Evolutionary conservation across 2,888 invertebrate genomes (phyloP).

Genomic region (Brachynemurus nebulosus): DNA sequence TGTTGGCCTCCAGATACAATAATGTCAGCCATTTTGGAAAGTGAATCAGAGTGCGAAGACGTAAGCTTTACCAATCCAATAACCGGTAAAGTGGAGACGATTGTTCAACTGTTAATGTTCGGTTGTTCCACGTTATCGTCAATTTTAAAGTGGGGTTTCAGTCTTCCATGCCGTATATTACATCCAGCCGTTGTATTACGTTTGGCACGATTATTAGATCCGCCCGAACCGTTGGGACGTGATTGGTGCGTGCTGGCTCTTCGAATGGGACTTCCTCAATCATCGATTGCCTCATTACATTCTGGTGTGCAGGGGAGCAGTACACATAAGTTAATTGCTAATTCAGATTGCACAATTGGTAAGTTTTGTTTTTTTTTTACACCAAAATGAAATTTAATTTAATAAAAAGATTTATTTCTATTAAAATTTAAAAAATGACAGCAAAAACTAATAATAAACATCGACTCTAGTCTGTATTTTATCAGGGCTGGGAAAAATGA

Average conservation of each 20-base stretch:
- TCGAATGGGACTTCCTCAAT: constrained; percentile 39
- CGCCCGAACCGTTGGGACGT: constrained; percentile 54
- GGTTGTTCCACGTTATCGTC: constrained; percentile 25
- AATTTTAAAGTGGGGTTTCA: constrained; percentile 36
- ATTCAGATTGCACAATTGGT: constrained; percentile 32
- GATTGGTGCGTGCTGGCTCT: constrained; percentile 68
- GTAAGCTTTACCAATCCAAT: constrained; percentile 32
- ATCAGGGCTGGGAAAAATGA: too few relatives aligned
- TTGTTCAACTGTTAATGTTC: constrained; percentile 42
- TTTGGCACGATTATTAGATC: constrained; percentile 54
- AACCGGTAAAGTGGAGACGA: constrained; percentile 37
- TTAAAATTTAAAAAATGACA: too few relatives aligned
- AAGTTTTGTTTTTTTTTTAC: constrained; percentile 12
- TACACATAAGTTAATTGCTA: constrained; percentile 29
- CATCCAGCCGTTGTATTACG: constrained; percentile 43
- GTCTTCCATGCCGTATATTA: constrained; percentile 43
- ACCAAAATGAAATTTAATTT: too few relatives aligned
- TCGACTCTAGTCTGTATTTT: too few relatives aligned
- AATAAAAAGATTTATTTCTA: too few relatives aligned
- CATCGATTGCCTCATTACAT: constrained; percentile 28
- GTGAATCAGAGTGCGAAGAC: constrained; percentile 31
- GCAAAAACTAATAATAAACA: too few relatives aligned
- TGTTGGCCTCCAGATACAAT: constrained; percentile 31
- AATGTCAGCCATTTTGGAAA: constrained; percentile 29
- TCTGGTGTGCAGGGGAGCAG: constrained; percentile 29